These are phyloP conservation scores for Mesocricetus auratus DNA, from an alignment of 2,113 vertebrate genomes.

Conservation along the genomic window DNA sequence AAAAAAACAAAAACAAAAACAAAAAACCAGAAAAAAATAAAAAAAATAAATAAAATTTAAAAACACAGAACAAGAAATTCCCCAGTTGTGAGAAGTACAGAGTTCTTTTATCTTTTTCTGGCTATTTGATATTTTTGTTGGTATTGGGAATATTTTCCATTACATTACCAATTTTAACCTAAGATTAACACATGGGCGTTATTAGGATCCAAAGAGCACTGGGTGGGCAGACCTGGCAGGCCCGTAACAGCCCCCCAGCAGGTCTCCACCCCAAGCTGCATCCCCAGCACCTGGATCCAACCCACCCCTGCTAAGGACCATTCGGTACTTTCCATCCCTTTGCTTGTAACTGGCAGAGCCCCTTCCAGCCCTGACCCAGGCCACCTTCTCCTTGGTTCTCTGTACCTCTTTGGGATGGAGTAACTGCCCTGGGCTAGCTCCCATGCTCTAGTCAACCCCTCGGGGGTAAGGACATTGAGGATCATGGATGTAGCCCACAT, in stretches of 20 bases:
- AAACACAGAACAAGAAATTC: neutral
- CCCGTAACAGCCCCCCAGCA: fast-evolving
- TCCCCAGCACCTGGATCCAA: neutral
- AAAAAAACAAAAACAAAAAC: neutral
- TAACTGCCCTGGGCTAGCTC: neutral
- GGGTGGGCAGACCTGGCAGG: fast-evolving
- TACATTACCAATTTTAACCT: neutral
- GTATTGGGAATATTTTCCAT: neutral
- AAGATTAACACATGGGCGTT: neutral
- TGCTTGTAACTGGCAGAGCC: fast-evolving
- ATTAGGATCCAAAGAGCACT: fast-evolving
- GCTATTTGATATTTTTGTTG: neutral
- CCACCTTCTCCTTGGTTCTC: no score
- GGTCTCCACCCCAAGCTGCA: neutral
- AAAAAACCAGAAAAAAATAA: neutral
- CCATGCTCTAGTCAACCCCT: fast-evolving
- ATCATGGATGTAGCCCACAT: fast-evolving
- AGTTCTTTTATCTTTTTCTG: neutral
- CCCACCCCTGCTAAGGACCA: neutral
- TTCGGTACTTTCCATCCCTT: neutral
- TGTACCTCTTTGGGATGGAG: neutral
- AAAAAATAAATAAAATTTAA: no score
- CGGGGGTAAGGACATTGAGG: neutral
- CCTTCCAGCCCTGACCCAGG: neutral
- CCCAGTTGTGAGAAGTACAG: no score